Evolutionary conservation across 1,140 invertebrate genomes (phyloP).

Genomic region (Tetramorium simillimum): DNA sequence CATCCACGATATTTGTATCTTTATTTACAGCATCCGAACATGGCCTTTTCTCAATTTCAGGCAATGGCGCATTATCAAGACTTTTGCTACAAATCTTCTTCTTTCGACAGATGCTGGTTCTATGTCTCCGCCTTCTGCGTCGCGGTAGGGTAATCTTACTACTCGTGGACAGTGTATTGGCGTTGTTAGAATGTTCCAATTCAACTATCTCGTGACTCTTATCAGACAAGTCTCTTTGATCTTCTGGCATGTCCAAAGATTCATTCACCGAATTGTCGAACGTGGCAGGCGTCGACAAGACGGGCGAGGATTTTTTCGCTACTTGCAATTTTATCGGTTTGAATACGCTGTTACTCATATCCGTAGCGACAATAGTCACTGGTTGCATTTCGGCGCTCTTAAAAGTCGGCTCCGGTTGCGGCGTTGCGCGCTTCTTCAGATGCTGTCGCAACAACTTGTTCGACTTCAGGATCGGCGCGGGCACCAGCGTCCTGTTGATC

Average conservation of each 20-base stretch:
- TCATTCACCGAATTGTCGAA: conserved; percentile 65
- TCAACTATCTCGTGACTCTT: not conserved
- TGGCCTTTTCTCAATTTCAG: not conserved
- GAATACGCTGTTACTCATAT: conserved; percentile 56
- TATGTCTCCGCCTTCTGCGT: conserved; percentile 48
- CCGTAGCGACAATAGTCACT: conserved; percentile 53
- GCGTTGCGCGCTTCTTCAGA: conserved; percentile 2
- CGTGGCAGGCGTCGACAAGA: conserved; percentile 50
- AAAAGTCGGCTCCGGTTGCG: conserved; percentile 68
- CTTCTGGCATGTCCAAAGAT: not conserved
- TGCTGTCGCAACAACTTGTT: conserved; percentile 76
- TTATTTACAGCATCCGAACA: conserved; percentile 34
- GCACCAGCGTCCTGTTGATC: conserved; percentile 75
- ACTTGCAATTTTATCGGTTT: conserved; percentile 75
- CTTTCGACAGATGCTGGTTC: too few species aligned
- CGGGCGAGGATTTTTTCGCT: conserved; percentile 65
- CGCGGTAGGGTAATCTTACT: not conserved
- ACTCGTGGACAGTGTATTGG: not conserved
- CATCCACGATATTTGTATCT: not conserved
- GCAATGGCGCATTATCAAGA: not conserved
- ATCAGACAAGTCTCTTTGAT: not conserved
- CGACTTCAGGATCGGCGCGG: conserved; percentile 71
- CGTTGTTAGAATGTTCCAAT: not conserved
- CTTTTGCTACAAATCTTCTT: not conserved
- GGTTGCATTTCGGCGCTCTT: conserved; percentile 78